Base-by-base conservation (phyloP, 2,888 invertebrate species). In the Trisateles emortualis region DNA sequence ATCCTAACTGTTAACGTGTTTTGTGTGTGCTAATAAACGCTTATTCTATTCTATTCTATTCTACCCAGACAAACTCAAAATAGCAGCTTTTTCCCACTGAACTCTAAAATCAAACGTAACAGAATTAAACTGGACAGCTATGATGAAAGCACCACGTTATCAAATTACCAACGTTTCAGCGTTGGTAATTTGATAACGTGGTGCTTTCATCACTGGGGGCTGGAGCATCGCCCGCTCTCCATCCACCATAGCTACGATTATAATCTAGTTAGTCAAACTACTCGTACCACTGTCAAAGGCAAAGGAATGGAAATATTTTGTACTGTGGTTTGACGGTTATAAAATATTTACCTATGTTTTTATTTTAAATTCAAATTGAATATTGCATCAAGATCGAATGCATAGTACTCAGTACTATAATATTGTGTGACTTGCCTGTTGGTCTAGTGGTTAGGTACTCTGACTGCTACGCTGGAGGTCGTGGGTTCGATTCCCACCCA, bases 111-210 rank as follows among this genome's bases (percentile, higher is more conserved):
- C 68, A 59, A 55, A 55, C 53, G 41, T 72, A 68, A 70, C 43
- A 14, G 22, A 47, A 63, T 70, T 68, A 68, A 50, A 55, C 16
- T 35, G 49, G 52, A 38, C 52, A 13, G 52, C 53, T 40, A 50
- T 51, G 72, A 58, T n/a, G 65, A 62, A 72, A 72, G 68, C 52
- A 72, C 39, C 65, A 32, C 39, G 48, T 70, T 72, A 70, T 70
- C 46, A 44, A 58, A 46, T 70, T 70, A 68, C 30, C 50, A 43
- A 29, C 55, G 61, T 64, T 64, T n/a, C n/a, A 64, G 61, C 61
- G 55, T 29, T 43, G 50, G 30, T 68, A 70, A 70, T 46, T 58
- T 44, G 46, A 70, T 70, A 72, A 70, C 48, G 39, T 32, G 65
- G 39, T 72, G 52, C 68, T 72, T 72, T 62, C 65, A n/a, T n/a